Percentiles rank a stretch among this genome's conserved stretches.
Evolutionary conservation across 2,797 vertebrate species (phyloP).

Genomic region (Sebastes kiyomatsui): DNA sequence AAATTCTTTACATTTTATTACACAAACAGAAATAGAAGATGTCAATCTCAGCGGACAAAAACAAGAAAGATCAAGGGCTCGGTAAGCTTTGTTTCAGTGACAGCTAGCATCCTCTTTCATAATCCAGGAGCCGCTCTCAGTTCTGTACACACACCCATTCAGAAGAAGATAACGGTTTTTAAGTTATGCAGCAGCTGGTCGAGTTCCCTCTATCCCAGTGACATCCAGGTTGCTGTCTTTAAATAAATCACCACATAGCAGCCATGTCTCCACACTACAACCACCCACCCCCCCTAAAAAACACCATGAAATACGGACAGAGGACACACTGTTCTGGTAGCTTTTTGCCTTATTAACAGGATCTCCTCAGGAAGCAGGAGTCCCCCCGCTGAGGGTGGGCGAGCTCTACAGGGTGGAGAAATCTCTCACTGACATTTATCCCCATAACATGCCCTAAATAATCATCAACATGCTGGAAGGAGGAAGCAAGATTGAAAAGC

Average conservation of each 20-base stretch:
- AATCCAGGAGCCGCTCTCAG: slow-evolving; percentile 34
- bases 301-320: slow-evolving; percentile 50
- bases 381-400: slow-evolving; percentile 56
- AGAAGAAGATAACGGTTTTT: slow-evolving; percentile 68
- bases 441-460: slow-evolving; percentile 49
- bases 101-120: slow-evolving; percentile 35
- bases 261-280: slow-evolving; percentile 44
- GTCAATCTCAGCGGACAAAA: slow-evolving; percentile 52
- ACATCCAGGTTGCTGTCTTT: slow-evolving; percentile 75
- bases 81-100: slow-evolving; percentile 19
- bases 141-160: slow-evolving; percentile 37
- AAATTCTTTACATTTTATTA: slow-evolving; percentile 74
- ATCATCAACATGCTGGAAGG: slow-evolving; percentile 22
- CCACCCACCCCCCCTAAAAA: slow-evolving; percentile 32
- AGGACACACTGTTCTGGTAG: slow-evolving; percentile 72
- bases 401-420: slow-evolving; percentile 54
- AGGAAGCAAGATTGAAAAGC: slow-evolving; percentile 34
- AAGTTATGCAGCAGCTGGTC: slow-evolving; percentile 67
- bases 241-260: slow-evolving; percentile 75
- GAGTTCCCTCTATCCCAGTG: slow-evolving; percentile 67
- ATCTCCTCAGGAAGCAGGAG: slow-evolving; percentile 78
- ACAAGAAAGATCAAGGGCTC: slow-evolving; percentile 40
- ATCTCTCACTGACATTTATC: slow-evolving; percentile 52
- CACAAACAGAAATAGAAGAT: slow-evolving; percentile 61
- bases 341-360: slow-evolving; percentile 64